Evolutionary conservation across 2,797 vertebrate species (phyloP), one percentile per base, ranked within the genome.

Genomic region (Siniperca scherzeri): DNA sequence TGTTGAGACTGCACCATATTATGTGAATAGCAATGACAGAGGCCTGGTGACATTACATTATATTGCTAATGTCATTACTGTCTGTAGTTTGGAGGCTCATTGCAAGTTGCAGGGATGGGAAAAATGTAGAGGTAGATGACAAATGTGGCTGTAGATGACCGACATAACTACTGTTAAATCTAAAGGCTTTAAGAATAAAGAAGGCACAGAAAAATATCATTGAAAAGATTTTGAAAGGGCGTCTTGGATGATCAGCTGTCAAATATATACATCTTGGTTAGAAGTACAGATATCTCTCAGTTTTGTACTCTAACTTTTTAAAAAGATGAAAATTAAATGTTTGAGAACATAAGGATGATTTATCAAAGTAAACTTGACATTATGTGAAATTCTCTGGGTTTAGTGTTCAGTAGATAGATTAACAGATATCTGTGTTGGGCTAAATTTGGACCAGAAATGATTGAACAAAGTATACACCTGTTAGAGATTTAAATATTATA

Each of bases 1-100:
- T 27, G 50, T 65, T 66, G 68, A 70, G 46, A 61, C 72, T 52
- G 16, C 25, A 7, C 66, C 50, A 59, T 74, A 69, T 78, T 62
- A 50, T 65, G 56, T 38, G 60, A 69, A 59, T 25, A 52, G 46
- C 38, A 76, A 48, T 19, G 42, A 19, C 67, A 65, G 40, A 57
- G 4, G 81, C 38, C 44, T 22, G 7, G 60, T 68, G n/a, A 64
- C 52, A 38, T 61, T 33, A 57, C 25, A 33, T 21, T 55, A 60
- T 30, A 19, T 67, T 60, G 57, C 30, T 46, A 21, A 69, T 78
- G 74, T 59, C 46, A 36, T 65, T 42, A 36, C 25, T 57, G 40
- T 62, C 30, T 67, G 46, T 46, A 27, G 53, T 61, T 44, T 38
- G 27, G 55, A 21, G n/a, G 22, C 40, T 22, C 38, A 19, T 3